Evolutionary conservation across 92 coral and sea anemone species (phyloP).

Genomic region (Parazoanthus swiftii): DNA sequence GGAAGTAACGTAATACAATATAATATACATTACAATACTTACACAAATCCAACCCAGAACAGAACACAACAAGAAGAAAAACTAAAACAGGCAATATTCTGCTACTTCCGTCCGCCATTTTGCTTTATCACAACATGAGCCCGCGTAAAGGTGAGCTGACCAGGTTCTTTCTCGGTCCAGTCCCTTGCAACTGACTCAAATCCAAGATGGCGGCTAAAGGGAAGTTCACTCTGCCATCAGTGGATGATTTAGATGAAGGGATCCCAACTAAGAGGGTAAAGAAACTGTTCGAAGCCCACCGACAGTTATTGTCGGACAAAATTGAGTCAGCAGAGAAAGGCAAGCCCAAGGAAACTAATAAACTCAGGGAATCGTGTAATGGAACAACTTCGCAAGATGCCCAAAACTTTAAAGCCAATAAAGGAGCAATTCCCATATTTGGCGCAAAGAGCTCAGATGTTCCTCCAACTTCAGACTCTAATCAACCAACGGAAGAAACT

Average conservation of each 20-base stretch:
- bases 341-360: background rate
- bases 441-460: background rate
- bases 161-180: slow-evolving; percentile 1
- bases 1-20: background rate
- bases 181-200: background rate
- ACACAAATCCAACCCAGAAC: slow-evolving; percentile 19
- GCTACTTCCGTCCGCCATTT: background rate
- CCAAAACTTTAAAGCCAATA: background rate
- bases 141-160: slow-evolving; percentile 20
- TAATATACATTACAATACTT: slow-evolving; percentile 15
- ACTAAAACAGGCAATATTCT: background rate
- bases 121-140: background rate
- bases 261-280: slow-evolving; percentile 40
- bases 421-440: background rate
- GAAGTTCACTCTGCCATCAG: slow-evolving; percentile 72
- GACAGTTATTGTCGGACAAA: slow-evolving; percentile 3
- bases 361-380: background rate
- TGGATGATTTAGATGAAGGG: slow-evolving; percentile 75
- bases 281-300: slow-evolving; percentile 46
- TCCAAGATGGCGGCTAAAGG: slow-evolving; percentile 72
- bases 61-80: background rate
- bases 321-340: background rate
- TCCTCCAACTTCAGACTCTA: background rate
- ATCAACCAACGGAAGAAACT: slow-evolving; percentile 1
- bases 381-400: background rate